Evolutionary conservation across 2,113 vertebrate species (phyloP).

Genomic region (Microcebus murinus): DNA sequence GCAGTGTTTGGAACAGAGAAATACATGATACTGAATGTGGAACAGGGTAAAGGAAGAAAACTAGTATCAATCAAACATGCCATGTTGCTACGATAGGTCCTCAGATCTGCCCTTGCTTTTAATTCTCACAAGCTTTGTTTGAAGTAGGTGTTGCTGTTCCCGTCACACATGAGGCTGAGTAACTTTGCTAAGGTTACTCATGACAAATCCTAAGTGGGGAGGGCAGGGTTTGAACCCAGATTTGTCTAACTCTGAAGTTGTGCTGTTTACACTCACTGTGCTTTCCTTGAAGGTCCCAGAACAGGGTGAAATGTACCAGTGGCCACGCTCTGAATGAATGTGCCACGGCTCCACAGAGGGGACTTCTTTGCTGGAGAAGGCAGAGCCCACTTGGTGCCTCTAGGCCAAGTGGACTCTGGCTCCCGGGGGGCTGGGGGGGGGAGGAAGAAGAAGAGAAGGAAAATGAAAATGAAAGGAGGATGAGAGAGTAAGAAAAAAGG

Average conservation of each 20-base stretch:
- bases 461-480: not conserved
- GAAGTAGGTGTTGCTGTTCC: not conserved
- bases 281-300: not conserved
- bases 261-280: not conserved
- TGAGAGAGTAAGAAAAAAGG: not conserved
- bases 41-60: not conserved
- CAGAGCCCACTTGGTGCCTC: too few species aligned
- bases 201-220: not conserved
- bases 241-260: not conserved
- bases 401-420: not conserved
- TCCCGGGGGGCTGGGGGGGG: not conserved
- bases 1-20: not conserved
- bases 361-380: not conserved
- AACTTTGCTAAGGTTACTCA: not conserved
- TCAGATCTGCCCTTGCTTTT: not conserved
- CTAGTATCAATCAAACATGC: not conserved
- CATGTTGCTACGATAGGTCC: not conserved
- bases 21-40: not conserved
- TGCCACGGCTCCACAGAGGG: rapidly evolving
- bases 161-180: not conserved
- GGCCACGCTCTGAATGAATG: too few species aligned
- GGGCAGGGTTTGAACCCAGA: not conserved
- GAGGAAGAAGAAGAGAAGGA: not conserved
- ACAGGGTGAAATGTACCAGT: too few species aligned
- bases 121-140: not conserved